These are phyloP conservation scores for Drosophila nigricruria DNA, from an alignment of 2,888 invertebrate species.

Conservation along the genomic window DNA sequence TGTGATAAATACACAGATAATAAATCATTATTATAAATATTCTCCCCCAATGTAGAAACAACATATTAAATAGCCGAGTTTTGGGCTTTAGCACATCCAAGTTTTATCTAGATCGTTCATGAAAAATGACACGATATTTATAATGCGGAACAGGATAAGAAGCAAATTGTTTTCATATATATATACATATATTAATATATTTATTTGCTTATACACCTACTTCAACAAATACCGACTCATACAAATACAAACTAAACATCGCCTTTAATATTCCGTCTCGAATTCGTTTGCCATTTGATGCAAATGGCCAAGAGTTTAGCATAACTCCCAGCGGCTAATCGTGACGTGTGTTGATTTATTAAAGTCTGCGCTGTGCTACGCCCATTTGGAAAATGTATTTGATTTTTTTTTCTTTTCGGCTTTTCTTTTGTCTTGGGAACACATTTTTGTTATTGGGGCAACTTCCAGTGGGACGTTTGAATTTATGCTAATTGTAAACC, in stretches of 20 bases:
- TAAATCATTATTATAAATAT: neutral
- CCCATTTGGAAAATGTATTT: slow-evolving; percentile 11
- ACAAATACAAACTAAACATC: neutral
- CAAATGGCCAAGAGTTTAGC: slow-evolving; percentile 25
- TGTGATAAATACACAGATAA: neutral
- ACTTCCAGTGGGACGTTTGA: slow-evolving; percentile 35
- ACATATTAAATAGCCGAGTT: neutral
- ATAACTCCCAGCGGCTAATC: slow-evolving; percentile 22
- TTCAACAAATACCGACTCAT: neutral
- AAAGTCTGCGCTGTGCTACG: slow-evolving; percentile 32
- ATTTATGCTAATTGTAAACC: slow-evolving; percentile 74
- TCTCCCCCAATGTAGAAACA: neutral
- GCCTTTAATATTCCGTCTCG: neutral
- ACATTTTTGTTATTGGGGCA: slow-evolving; percentile 35
- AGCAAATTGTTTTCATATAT: neutral
- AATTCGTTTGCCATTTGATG: slow-evolving; percentile 26
- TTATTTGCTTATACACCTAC: no score
- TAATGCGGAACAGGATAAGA: neutral
- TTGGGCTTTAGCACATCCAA: neutral
- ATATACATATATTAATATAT: neutral
- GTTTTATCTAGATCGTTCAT: neutral
- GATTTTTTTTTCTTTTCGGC: slow-evolving; percentile 12
- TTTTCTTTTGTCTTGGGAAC: slow-evolving; percentile 34
- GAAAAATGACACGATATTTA: neutral
- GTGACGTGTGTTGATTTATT: slow-evolving; percentile 68